These are phyloP conservation scores for Phoebastria nigripes DNA, from an alignment of 2,797 vertebrate species.

Conservation along the genomic window DNA sequence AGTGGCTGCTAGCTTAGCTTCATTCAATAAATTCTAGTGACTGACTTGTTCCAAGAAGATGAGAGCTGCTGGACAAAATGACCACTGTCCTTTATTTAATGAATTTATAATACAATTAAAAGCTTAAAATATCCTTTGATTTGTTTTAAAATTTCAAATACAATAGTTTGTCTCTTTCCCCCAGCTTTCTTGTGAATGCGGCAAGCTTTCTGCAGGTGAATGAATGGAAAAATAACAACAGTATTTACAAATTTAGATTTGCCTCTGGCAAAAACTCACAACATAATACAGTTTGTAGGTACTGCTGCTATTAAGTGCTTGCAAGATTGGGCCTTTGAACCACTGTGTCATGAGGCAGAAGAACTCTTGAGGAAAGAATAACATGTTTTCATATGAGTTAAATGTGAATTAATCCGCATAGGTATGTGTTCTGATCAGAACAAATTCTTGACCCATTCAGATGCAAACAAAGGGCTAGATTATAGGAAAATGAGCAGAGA, in stretches of 20 bases:
- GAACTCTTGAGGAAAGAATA: background rate
- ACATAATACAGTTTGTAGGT: rapidly evolving
- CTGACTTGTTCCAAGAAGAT: background rate
- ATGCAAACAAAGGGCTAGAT: background rate
- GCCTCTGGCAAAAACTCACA: background rate
- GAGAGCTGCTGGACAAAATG: background rate
- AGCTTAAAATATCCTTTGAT: background rate
- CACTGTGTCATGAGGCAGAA: background rate
- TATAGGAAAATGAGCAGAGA: background rate
- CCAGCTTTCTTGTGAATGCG: background rate
- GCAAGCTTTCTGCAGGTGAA: background rate
- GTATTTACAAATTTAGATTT: background rate
- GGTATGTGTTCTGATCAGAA: background rate
- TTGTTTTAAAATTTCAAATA: background rate
- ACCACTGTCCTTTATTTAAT: background rate
- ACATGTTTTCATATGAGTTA: background rate
- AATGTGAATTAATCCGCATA: background rate
- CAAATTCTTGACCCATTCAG: background rate
- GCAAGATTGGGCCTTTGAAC: background rate
- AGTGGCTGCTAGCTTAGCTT: background rate
- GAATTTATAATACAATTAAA: background rate
- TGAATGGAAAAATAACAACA: background rate
- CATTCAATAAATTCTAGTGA: background rate
- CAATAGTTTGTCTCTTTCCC: background rate
- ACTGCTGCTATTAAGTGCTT: background rate